Percentiles rank a stretch among this genome's conserved stretches.
These are phyloP conservation scores for Chromoteleia sp. DNA, from an alignment of 2,888 invertebrate species.

Conservation along the genomic window DNA sequence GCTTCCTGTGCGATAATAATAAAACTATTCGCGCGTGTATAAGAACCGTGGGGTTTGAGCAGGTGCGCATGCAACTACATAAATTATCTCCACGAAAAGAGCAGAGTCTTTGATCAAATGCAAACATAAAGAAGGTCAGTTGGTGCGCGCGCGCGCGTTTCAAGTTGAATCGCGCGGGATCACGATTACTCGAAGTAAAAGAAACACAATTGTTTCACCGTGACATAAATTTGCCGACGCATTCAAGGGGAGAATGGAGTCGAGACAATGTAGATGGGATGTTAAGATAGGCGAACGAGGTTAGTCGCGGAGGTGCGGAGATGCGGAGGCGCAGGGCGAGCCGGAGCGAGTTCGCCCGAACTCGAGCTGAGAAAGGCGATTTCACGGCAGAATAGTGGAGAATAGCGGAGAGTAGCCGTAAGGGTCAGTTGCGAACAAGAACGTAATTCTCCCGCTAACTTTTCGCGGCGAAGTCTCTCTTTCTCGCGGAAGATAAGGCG, in stretches of 20 bases:
- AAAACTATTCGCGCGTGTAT: slow-evolving; percentile 42
- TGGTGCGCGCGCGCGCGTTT: slow-evolving; percentile 14
- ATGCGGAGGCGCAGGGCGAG: not conserved
- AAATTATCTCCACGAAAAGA: slow-evolving; percentile 72
- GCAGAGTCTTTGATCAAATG: slow-evolving; percentile 54
- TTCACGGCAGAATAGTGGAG: slow-evolving; percentile 57
- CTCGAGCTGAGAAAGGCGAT: slow-evolving; percentile 58
- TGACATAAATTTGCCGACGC: slow-evolving; percentile 72
- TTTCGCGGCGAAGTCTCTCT: slow-evolving; percentile 57
- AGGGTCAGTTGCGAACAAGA: slow-evolving; percentile 73
- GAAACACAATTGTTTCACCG: slow-evolving; percentile 76
- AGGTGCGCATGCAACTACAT: slow-evolving; percentile 72
- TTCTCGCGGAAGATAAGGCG: slow-evolving; percentile 67
- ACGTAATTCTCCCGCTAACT: slow-evolving; percentile 71
- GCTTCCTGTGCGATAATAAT: slow-evolving; percentile 56
- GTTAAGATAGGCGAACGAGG: slow-evolving; percentile 80
- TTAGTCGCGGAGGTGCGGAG: slow-evolving; percentile 53
- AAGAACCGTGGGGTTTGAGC: slow-evolving; percentile 30
- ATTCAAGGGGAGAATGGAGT: slow-evolving; percentile 63
- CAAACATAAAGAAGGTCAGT: slow-evolving; percentile 66
- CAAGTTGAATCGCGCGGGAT: slow-evolving; percentile 39
- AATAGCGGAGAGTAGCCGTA: slow-evolving; percentile 55
- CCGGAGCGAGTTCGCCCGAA: slow-evolving; percentile 6
- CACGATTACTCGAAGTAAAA: slow-evolving; percentile 61
- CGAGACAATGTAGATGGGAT: slow-evolving; percentile 83